Evolutionary conservation across 2,888 invertebrate species (phyloP).

Genomic region (Phaonia tiefii): DNA sequence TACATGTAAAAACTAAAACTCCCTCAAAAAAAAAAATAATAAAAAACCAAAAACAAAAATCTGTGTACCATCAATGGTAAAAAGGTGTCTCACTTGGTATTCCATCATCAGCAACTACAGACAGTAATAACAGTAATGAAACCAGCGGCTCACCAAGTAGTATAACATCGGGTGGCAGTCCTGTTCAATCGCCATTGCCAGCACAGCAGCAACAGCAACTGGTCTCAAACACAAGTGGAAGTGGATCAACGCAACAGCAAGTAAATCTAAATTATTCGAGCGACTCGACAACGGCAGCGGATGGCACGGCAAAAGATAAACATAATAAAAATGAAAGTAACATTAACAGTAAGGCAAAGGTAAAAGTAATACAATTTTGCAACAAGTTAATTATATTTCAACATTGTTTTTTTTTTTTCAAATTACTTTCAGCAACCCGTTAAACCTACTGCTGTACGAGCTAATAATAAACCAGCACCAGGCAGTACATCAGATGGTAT

Average conservation of each 20-base stretch:
- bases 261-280: constrained; percentile 86
- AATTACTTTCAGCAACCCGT: constrained; percentile 85
- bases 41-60: constrained; percentile 58
- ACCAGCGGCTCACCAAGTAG: constrained; percentile 92
- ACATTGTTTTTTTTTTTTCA: constrained; percentile 6
- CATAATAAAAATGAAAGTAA: constrained; percentile 82
- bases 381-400: not conserved
- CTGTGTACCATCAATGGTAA: constrained; percentile 69
- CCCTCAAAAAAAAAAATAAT: constrained; percentile 34
- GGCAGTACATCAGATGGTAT: constrained; percentile 72
- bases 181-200: constrained; percentile 86
- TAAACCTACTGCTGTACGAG: constrained; percentile 91
- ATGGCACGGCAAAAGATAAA: constrained; percentile 82
- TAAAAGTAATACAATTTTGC: constrained; percentile 73
- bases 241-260: constrained; percentile 71
- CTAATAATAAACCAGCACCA: constrained; percentile 79
- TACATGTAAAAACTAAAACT: constrained; percentile 59
- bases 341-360: constrained; percentile 80
- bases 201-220: constrained; percentile 72
- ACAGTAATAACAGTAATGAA: constrained; percentile 90
- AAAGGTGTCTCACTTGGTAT: constrained; percentile 75
- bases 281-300: constrained; percentile 83
- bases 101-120: constrained; percentile 86
- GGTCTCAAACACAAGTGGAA: constrained; percentile 69
- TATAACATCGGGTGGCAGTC: constrained; percentile 91